Evolutionary conservation across 2,888 invertebrate species (phyloP), one percentile per base, ranked within the genome.

Genomic region (Drosophila monieri): DNA sequence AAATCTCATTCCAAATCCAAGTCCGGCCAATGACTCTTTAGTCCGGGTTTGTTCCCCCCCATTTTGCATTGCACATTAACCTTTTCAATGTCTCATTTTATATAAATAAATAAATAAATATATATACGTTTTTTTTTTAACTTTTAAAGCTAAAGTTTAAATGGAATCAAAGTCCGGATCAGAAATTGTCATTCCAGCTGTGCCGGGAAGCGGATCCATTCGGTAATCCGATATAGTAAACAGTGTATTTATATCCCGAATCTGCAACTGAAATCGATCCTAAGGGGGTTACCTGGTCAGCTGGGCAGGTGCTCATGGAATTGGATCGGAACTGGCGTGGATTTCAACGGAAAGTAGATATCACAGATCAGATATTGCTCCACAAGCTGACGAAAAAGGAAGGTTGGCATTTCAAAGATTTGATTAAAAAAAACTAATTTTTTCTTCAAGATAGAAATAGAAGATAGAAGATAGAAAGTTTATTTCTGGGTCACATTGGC

Each of bases 21-120:
- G 37, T 70, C 47, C 74, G 76, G 68, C 60, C 75, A 76, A 73
- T 65, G 75, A 75, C 75, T 68, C 56, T 72, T 35, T 12, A 9
- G 25, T 15, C 39, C 37, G 56, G 48, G 64, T 59, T 64, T 46
- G 64, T 64, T 64, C 56, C 48, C 47, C 61, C 43, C 21, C 27
- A 14, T 39, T 37, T 8, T 37, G 12, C n/a, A 9, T 12, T 47
- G 8, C 18, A 9, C 64, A 43, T 53, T 65, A 54, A 61, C 60
- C 60, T 54, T 48, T 48, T 6, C 5, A 12, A 32, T 32, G 32
- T 6, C 32, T 32, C 32, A 32, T 32, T 32, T 32, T 32, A 32
- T n/a, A 12, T 12, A 12, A 32, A 32, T 12, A n/a, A 32, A 32
- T 12, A 12, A 10, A 32, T 32, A 32, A 12, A 32, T 32, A 32